Evolutionary conservation across 2,888 invertebrate species (phyloP), one percentile per base, ranked within the genome.

Genomic region (Pheosia gnoma): DNA sequence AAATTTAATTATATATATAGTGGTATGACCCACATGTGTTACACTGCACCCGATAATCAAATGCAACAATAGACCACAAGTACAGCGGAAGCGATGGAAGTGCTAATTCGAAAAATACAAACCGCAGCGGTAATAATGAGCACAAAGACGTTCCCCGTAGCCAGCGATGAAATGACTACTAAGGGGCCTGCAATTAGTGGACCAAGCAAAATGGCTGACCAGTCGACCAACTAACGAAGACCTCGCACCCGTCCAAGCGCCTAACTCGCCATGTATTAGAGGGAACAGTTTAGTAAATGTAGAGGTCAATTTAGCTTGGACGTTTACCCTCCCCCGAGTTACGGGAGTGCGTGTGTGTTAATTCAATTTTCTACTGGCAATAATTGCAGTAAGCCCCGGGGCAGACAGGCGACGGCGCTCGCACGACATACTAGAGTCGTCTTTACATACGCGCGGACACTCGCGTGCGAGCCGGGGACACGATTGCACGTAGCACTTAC

Each of bases 61-160:
- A 63, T 74, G 66, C 80, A 85, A 91, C 89, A 90, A 90, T 88
- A 88, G 83, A 76, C 80, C 80, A 84, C 82, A 72, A 77, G 77
- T 77, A 81, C 81, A 89, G 84, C 88, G 89, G 90, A 90, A 89
- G 81, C 81, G 79, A 83, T 86, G 82, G 83, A 91, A 90, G 93
- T 92, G 93, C 86, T 93, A 93, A 93, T 93, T 93, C 87, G 93
- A 91, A 90, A 91, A 92, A 86, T 85, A 90, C 82, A 88, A 90
- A 92, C 93, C 91, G 82, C 93, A 89, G 75, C 74, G 77, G 66
- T 65, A 67, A 70, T 87, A 89, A 90, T 88, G 85, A 89, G 85
- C 82, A 84, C 79, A 88, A 83, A 90, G 89, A 89, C 87, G 86
- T 83, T 87, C 80, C 83, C 83, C 80, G 79, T 79, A 83, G 81